Evolutionary conservation across 2,888 invertebrate species (phyloP), one percentile per base, ranked within the genome.

Genomic region (Oligia fasciuncula): DNA sequence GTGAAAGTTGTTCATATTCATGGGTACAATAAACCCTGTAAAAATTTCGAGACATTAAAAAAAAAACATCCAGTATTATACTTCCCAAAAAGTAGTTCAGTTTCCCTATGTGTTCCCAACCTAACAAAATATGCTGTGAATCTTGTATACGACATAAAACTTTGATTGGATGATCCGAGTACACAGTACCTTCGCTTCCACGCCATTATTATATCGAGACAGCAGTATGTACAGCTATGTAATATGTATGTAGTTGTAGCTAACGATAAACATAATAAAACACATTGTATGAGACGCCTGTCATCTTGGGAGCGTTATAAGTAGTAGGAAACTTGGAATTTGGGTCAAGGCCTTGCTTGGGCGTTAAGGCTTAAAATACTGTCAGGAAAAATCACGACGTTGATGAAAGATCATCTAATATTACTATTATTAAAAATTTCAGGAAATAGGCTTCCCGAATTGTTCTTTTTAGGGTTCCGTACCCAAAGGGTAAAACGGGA

Each of bases 181-280:
- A 35, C 46, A 57, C 29, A 19, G 68, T 57, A 57, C 9, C 78
- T 40, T 29, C 67, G 62, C 67, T 40, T 40, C 68, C 76, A 49
- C n/a, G 68, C 76, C 80, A 82, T 76, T 82, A 80, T 80, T 82
- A 80, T 82, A 82, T 68, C 63, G 57, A 54, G 54, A 46, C 40
- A n/a, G 40, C 8, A 29, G 54, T 75, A 23, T 8, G 3, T 23
- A 23, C 23, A n/a, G 51, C 35, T 54, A 67, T 19, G 14, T 29
- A 6, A 23, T 23, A 5, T 43, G n/a, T 79, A 63, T 14, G 35
- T n/a, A 35, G 65, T n/a, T 19, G 62, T 67, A 62, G 60, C 77
- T 35, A 71, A 77, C 62, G 77, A 67, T 71, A 83, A 81, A 81
- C 81, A 83, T 71, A 83, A 70, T 67, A 71, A 83, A 77, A 77